Percentiles rank a stretch among this genome's conserved stretches.
Conservation (phyloP, 2,888 invertebrate species). For the Caradrina clavipalpis region DNA sequence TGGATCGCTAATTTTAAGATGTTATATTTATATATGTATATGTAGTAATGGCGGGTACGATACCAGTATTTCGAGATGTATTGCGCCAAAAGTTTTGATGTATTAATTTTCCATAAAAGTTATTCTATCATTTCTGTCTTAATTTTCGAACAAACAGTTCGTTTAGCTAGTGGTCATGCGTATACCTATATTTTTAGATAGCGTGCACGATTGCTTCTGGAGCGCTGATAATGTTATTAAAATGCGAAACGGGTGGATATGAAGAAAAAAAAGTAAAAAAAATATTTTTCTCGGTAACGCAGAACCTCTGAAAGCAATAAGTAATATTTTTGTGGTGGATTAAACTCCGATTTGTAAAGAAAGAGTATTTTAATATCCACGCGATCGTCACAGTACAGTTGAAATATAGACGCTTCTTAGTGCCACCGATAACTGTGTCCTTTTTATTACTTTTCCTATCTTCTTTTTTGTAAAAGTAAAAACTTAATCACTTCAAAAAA, state of each 20-base stretch:
- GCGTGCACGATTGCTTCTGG: constrained; percentile 88
- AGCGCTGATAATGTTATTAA: constrained; percentile 76
- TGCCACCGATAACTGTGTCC: constrained; percentile 79
- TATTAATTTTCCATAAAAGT: constrained; percentile 89
- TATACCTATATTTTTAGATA: constrained; percentile 87
- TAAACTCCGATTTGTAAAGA: constrained; percentile 80
- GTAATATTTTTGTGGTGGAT: constrained; percentile 87
- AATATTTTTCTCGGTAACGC: constrained; percentile 86
- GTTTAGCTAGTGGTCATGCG: constrained; percentile 90
- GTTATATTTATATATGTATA: constrained; percentile 91
- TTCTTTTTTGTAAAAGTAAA: constrained; percentile 14
- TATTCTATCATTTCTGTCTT: constrained; percentile 81
- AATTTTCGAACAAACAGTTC: constrained; percentile 80
- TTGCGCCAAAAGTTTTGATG: constrained; percentile 91
- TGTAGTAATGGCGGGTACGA: constrained; percentile 89
- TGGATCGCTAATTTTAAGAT: constrained; percentile 91
- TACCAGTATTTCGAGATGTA: constrained; percentile 89
- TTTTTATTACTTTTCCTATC: constrained; percentile 59
- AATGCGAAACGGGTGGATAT: constrained; percentile 66
- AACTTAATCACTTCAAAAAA: constrained; percentile 41
- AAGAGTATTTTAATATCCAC: constrained; percentile 87
- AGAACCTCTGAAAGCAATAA: constrained; percentile 86
- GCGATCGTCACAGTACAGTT: constrained; percentile 82
- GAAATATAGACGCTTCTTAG: constrained; percentile 81
- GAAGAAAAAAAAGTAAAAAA: constrained; percentile 72